Base-by-base conservation (phyloP, 2,113 vertebrate genomes). In the Elephantulus edwardii region DNA sequence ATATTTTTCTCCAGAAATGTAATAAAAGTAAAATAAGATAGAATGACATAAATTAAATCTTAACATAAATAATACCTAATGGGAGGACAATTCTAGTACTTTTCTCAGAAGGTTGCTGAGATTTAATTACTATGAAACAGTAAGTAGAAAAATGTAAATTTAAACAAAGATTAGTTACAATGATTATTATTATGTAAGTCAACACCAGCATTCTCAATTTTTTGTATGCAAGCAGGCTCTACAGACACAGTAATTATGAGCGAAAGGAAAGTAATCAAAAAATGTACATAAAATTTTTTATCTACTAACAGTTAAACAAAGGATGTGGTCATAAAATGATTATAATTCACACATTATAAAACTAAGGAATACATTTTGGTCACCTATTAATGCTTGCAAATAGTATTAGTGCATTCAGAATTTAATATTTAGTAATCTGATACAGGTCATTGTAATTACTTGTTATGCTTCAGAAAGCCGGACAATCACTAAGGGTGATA, bases 21-120 rank as follows among this genome's bases (percentile, higher is more conserved):
- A 86, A 72, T 86, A 2, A 80, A 46, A 35, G 71, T 62, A 60
- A 83, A 82, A 68, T 79, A 64, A 26, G 8, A 83, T 80, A 91
- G 42, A 60, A 89, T 28, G 22, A 40, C 26, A 42, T 72, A 42
- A 42, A 71, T 30, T 30, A 33, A 80, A 8, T 30, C 26, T 58
- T 46, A 6, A 38, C 26, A 42, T 58, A 9, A n/a, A 60, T 93
- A 20, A 81, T 40, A 30, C 50, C 22, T 10, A 83, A 33, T n/a
- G 74, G 24, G 30, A 64, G 83, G 50, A 76, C 38, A 48, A 68
- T 80, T 58, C 19, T n/a, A 54, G 8, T 28, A 46, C 8, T 40
- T 91, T 40, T 80, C 30, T 56, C 8, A 72, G 14, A 62, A 12
- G 78, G 46, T 6, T 56, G 0, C 30, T 88, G 12, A 46, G 33